phyloP scores from a whole-genome alignment of 2,797 vertebrate species.

The Manis pentadactyla region DNA sequence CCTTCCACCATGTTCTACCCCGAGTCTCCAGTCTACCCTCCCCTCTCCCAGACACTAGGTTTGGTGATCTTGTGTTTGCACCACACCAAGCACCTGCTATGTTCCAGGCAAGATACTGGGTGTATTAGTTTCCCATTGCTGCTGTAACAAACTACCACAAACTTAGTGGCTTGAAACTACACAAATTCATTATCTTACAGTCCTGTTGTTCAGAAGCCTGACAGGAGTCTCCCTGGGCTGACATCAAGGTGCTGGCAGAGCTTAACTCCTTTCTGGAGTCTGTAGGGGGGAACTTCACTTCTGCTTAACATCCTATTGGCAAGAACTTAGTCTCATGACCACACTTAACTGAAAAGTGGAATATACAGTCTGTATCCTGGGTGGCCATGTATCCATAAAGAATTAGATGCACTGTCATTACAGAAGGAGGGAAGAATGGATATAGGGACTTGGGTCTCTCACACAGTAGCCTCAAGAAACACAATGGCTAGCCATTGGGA shows the following conservation, averaged over 20 bases:
- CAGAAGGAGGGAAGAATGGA: neutral
- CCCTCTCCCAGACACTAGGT: neutral
- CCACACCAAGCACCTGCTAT: fast-evolving
- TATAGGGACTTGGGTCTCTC: too few species aligned
- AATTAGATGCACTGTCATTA: neutral
- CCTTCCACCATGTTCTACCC: too few species aligned
- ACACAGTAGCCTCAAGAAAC: neutral
- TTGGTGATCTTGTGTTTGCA: neutral
- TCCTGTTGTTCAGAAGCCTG: neutral
- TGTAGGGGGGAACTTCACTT: neutral
- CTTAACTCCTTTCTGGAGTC: fast-evolving
- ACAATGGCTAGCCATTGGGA: neutral
- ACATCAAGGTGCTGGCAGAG: fast-evolving
- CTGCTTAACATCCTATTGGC: neutral
- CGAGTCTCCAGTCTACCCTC: neutral
- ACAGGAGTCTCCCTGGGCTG: neutral
- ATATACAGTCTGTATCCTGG: neutral
- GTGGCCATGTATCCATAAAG: neutral
- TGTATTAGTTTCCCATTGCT: fast-evolving
- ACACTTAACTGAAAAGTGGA: neutral
- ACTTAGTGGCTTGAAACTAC: neutral
- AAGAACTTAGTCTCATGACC: neutral
- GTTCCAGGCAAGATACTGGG: neutral
- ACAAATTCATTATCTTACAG: too few species aligned
- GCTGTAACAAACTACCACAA: too few species aligned